Conservation (phyloP, 35 echinoderm and acorn worm genomes). For the Eucidaris tribuloides region DNA sequence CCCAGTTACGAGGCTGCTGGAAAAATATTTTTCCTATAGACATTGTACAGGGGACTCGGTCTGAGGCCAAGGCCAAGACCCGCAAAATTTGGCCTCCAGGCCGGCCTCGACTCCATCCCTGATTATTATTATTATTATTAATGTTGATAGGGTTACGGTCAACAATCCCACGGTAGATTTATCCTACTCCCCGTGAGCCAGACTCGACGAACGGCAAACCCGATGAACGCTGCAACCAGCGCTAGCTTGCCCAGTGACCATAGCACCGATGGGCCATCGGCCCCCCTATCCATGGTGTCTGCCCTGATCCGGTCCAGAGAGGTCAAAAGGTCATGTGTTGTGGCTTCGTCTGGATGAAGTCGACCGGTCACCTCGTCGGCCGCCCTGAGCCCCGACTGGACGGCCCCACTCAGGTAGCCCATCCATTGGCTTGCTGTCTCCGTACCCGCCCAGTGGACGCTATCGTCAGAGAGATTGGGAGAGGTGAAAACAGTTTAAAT, state of each 20-base stretch:
- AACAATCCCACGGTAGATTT: not conserved
- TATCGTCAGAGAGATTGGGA: slow-evolving; percentile 17
- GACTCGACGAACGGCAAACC: not conserved
- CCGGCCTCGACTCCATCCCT: too few relatives aligned
- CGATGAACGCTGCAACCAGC: not conserved
- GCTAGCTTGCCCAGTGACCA: slow-evolving; percentile 21
- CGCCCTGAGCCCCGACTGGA: slow-evolving; percentile 84
- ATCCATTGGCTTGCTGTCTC: slow-evolving; percentile 77
- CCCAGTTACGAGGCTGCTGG: too few relatives aligned
- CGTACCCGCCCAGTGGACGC: slow-evolving; percentile 95
- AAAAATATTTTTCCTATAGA: too few relatives aligned
- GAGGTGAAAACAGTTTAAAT: too few relatives aligned
- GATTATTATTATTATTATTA: too few relatives aligned
- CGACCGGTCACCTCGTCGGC: slow-evolving; percentile 69
- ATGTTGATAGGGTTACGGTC: too few relatives aligned
- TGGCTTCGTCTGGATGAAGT: too few relatives aligned
- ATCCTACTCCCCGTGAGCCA: slow-evolving; percentile 10
- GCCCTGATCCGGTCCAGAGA: not conserved
- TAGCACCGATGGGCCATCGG: not conserved
- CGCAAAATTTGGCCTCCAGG: too few relatives aligned
- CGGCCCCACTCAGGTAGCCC: slow-evolving; percentile 89
- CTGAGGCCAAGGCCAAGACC: too few relatives aligned
- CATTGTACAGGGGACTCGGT: too few relatives aligned
- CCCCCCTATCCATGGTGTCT: too few relatives aligned
- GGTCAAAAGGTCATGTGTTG: too few relatives aligned